phyloP scores from a whole-genome alignment of 2,888 invertebrate species.

The Tachystola acroxantha region DNA sequence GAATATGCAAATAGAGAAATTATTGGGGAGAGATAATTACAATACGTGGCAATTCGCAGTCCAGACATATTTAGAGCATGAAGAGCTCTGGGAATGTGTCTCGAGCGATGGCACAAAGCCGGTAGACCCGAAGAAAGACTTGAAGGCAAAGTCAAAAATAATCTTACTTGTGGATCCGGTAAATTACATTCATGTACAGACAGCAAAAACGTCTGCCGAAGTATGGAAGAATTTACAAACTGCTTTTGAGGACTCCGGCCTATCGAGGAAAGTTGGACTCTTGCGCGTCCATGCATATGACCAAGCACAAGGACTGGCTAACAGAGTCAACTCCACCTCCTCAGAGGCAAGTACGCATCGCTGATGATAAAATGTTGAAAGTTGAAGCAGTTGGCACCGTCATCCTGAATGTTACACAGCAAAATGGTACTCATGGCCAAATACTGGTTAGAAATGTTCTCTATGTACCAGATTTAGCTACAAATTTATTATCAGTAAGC shows the following conservation, averaged over 20 bases:
- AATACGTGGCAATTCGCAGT: slow-evolving; percentile 19
- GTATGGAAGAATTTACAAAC: slow-evolving; percentile 13
- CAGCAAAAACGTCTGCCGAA: slow-evolving; percentile 13
- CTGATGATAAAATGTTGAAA: slow-evolving; percentile 13
- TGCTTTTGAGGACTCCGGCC: slow-evolving; percentile 20
- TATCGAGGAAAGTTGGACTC: neutral
- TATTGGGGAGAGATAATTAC: slow-evolving; percentile 18
- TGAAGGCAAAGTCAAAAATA: slow-evolving; percentile 14
- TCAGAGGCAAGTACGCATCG: too few relatives aligned
- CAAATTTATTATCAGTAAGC: slow-evolving; percentile 15
- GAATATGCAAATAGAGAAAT: slow-evolving; percentile 12
- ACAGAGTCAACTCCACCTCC: slow-evolving; percentile 9
- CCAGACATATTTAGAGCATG: slow-evolving; percentile 16
- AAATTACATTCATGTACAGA: slow-evolving; percentile 17
- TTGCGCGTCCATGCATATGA: slow-evolving; percentile 20
- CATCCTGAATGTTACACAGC: too few relatives aligned
- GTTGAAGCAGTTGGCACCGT: slow-evolving; percentile 16
- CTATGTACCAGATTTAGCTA: slow-evolving; percentile 14
- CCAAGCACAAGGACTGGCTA: slow-evolving; percentile 14
- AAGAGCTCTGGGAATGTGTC: slow-evolving; percentile 19
- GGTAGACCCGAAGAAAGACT: slow-evolving; percentile 9
- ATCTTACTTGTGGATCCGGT: slow-evolving; percentile 15
- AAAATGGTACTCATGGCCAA: slow-evolving; percentile 1
- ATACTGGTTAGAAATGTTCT: slow-evolving; percentile 18
- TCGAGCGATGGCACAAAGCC: slow-evolving; percentile 3